Conservation (phyloP, 2,888 invertebrate genomes). For the Limnephilus lunatus region DNA sequence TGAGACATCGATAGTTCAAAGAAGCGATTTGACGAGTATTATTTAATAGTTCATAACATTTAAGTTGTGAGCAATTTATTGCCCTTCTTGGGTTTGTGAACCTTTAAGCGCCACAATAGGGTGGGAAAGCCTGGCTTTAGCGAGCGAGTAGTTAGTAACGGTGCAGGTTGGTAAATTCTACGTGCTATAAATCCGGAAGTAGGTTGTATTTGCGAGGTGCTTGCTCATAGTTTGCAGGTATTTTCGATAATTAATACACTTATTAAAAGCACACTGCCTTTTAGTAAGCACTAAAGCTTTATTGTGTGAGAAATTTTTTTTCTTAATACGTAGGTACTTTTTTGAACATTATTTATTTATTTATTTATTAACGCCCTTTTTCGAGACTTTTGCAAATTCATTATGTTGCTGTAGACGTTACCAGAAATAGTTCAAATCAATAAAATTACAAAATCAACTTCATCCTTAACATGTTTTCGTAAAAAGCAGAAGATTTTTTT, state of each 20-base stretch:
- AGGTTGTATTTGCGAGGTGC: background rate
- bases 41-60: constrained; percentile 2
- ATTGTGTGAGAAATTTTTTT: background rate
- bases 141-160: background rate
- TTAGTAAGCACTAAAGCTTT: background rate
- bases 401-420: too few relatives aligned
- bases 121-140: background rate
- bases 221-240: background rate
- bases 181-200: background rate
- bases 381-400: too few relatives aligned
- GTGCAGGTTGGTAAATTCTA: background rate
- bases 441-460: too few relatives aligned
- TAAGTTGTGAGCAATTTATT: background rate
- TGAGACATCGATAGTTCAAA: background rate
- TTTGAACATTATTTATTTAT: too few relatives aligned
- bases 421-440: too few relatives aligned
- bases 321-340: too few relatives aligned
- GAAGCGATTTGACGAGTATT: background rate
- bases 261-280: background rate
- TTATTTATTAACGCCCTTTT: too few relatives aligned
- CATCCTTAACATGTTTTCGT: too few relatives aligned
- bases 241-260: background rate
- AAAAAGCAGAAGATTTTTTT: too few relatives aligned
- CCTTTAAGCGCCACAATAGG: background rate
- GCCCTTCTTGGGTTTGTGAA: background rate